Base-by-base conservation (phyloP, 2,797 vertebrate genomes). In the Cottoperca gobio region DNA sequence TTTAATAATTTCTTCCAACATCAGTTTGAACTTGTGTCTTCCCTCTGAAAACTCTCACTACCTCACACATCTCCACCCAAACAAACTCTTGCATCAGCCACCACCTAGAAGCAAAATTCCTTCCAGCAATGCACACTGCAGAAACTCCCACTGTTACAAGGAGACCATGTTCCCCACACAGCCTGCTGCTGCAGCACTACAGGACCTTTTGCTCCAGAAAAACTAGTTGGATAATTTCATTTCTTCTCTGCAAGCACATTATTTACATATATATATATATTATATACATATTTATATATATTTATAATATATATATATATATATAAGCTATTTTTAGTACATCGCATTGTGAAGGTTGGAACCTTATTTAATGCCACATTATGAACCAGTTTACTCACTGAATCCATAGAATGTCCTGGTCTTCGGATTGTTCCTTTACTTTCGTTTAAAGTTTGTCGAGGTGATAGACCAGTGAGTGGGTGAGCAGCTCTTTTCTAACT, bases 21-120 rank as follows among this genome's bases (percentile, higher is more conserved):
- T 46, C 10, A 14, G 0, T 40, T 26, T 23, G 9, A n/a, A 37
- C 14, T 42, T n/a, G 14, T 2, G 49, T 1, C 6, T 28, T 8
- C 12, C 1, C 39, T 43, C 21, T 57, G n/a, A 66, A 50, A 67
- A 57, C 33, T 42, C 33, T 52, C 14, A 7, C 23, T 16, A n/a
- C 42, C 24, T 19, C 62, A 16, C 11, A 53, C 45, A 72, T 67
- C 55, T 70, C 49, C 54, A 69, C 59, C 49, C 59, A 85, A 83
- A 80, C 69, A 83, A 78, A 70, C 57, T 91, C 42, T 89, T 89
- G 78, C 85, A 90, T 91, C 88, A 91, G 81, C 76, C 78, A 33
- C 19, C 14, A 72, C 10, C 35, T 53, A 21, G 59, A 19, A 57
- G 59, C 3, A 26, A 45, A 55, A 68, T 40, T 49, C 57, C 62